Base-by-base conservation (phyloP, 2,797 vertebrate species). In the Mus spretus region DNA sequence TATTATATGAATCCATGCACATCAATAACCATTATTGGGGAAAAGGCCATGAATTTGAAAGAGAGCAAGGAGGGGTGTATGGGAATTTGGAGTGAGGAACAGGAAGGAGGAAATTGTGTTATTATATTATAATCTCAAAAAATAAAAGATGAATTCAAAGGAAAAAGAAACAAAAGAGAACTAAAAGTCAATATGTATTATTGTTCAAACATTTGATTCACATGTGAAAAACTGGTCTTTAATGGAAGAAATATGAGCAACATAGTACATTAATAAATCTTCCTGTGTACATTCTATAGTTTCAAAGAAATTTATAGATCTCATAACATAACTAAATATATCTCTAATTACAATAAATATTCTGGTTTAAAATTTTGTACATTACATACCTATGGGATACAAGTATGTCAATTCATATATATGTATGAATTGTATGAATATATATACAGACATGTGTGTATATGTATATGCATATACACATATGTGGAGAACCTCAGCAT, bases 201-300 rank as follows among this genome's bases (percentile, higher is more conserved):
- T 19, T n/a, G 14, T 40, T 55, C 75, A 37, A 85, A 77, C 19
- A 63, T 85, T 94, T 95, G 20, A 94, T 55, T 92, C 28, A 67
- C 20, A 34, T 74, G 5, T 85, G 44, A 28, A 86, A 40, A 77
- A 82, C 6, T 55, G 78, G n/a, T 53, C 17, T 85, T 81, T 44
- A 37, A 63, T 37, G 6, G 34, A 26, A 92, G 55, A 83, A 28
- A 81, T 53, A 63, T 55, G 80, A 89, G 19, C 8, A 86, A 90
- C 4, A 57, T 70, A 92, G n/a, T 19, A 81, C 34, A 57, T 75
- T 92, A 83, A 81, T 26, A 78, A 82, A 40, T 6, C 57, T 72
- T 70, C 24, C 31, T 59, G 17, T 24, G 26, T 63, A 19, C 53
- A 86, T 55, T 92, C 85, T 85, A 85, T 34, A 77, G 19, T 92